Conservation (phyloP, 1,140 invertebrate species). For the Fopius arisanus region DNA sequence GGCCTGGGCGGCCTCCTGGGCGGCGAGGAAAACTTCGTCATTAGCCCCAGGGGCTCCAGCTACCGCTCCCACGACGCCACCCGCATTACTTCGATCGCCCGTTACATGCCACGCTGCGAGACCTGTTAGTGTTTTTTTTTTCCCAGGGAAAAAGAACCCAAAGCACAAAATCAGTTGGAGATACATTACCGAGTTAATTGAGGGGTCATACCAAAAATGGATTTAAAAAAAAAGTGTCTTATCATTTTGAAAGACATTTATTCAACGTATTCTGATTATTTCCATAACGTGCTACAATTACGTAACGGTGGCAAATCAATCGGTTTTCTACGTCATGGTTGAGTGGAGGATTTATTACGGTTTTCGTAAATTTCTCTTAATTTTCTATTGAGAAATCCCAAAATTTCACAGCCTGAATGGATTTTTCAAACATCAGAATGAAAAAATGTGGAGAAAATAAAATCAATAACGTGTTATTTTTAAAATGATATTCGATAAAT, state of each 20-base stretch:
- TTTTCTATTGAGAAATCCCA: no score
- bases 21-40: slow-evolving; percentile 76
- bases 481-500: no score
- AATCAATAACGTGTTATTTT: no score
- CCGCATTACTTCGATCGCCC: slow-evolving; percentile 70
- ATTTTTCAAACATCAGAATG: no score
- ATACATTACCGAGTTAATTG: background rate
- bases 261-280: background rate
- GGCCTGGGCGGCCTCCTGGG: slow-evolving; percentile 75
- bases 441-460: no score
- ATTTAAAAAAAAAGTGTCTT: background rate
- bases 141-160: background rate
- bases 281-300: background rate
- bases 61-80: slow-evolving; percentile 54
- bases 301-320: slow-evolving; percentile 21
- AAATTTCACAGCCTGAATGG: no score
- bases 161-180: no score
- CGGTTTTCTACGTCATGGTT: no score
- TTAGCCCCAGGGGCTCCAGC: slow-evolving; percentile 57
- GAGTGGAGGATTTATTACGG: no score
- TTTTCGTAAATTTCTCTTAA: background rate
- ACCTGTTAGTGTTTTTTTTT: slow-evolving; percentile 40
- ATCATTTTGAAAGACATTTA: slow-evolving; percentile 9
- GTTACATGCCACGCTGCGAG: slow-evolving; percentile 70
- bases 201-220: background rate